phyloP scores from a whole-genome alignment of 2,797 vertebrate genomes.

The Pipistrellus pipistrellus region DNA sequence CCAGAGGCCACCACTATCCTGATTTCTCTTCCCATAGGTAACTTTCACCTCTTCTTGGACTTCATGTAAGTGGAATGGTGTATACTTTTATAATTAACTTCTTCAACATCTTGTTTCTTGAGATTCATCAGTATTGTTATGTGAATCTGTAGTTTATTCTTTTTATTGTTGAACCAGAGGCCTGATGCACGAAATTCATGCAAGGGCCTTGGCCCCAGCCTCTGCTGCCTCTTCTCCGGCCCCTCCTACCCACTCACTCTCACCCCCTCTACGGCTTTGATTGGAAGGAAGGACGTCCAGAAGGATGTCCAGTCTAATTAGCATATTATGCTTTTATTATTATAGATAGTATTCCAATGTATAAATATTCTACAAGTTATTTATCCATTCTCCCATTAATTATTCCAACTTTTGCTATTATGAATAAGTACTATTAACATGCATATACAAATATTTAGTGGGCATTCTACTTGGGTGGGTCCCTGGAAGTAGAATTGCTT shows the following conservation, averaged over 20 bases:
- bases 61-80: neutral
- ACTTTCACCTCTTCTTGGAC: neutral
- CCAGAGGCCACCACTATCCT: neutral
- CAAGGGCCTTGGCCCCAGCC: too few relatives aligned
- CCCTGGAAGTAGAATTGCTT: neutral
- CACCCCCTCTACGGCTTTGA: too few relatives aligned
- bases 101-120: neutral
- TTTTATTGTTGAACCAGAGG: neutral
- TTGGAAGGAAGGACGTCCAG: too few relatives aligned
- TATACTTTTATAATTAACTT: conserved; percentile 34
- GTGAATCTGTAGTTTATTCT: neutral
- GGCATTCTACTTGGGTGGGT: conserved; percentile 5
- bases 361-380: neutral
- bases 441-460: neutral
- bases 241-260: too few relatives aligned
- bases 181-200: too few relatives aligned
- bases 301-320: too few relatives aligned
- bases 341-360: neutral
- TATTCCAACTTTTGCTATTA: neutral
- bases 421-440: neutral
- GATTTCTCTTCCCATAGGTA: neutral
- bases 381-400: neutral
- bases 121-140: neutral
- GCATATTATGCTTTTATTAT: too few relatives aligned
- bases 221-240: too few relatives aligned